Percentiles rank a stretch among this genome's conserved stretches.
Conservation (phyloP, 2,888 invertebrate genomes). For the Sinopyrophorus schimmeli region DNA sequence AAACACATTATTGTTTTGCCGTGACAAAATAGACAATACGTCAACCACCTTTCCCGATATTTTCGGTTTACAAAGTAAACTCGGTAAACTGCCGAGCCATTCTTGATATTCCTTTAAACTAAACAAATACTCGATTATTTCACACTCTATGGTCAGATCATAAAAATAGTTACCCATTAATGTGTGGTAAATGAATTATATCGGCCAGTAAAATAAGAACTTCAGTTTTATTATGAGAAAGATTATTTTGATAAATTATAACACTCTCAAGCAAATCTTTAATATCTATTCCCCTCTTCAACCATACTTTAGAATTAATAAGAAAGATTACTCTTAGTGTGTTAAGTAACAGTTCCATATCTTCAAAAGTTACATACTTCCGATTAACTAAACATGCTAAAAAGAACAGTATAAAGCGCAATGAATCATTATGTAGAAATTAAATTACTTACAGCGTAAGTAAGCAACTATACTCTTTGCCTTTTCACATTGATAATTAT, state of each 20-base stretch:
- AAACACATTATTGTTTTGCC: constrained; percentile 59
- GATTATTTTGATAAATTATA: constrained; percentile 11
- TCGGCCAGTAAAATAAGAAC: constrained; percentile 20
- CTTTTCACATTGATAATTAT: constrained; percentile 52
- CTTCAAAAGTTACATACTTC: constrained; percentile 24
- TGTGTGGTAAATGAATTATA: constrained; percentile 4
- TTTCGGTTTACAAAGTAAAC: constrained; percentile 58
- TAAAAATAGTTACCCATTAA: no score
- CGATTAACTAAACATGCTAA: constrained; percentile 37
- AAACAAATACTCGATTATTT: neutral
- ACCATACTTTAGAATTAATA: constrained; percentile 39
- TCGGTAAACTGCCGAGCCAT: constrained; percentile 14
- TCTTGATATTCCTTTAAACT: constrained; percentile 3
- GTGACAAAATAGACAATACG: constrained; percentile 62
- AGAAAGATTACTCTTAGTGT: constrained; percentile 16
- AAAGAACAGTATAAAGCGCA: no score
- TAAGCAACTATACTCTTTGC: constrained; percentile 56
- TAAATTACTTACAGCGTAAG: constrained; percentile 55
- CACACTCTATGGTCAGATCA: no score
- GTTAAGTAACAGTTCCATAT: constrained; percentile 7
- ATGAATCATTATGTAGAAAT: no score
- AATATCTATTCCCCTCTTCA: constrained; percentile 37
- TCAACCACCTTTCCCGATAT: constrained; percentile 60
- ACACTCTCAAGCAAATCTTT: constrained; percentile 29
- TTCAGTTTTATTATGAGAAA: constrained; percentile 6